Base-by-base conservation (phyloP, 2,113 vertebrate genomes). In the Bambusicola thoracicus region DNA sequence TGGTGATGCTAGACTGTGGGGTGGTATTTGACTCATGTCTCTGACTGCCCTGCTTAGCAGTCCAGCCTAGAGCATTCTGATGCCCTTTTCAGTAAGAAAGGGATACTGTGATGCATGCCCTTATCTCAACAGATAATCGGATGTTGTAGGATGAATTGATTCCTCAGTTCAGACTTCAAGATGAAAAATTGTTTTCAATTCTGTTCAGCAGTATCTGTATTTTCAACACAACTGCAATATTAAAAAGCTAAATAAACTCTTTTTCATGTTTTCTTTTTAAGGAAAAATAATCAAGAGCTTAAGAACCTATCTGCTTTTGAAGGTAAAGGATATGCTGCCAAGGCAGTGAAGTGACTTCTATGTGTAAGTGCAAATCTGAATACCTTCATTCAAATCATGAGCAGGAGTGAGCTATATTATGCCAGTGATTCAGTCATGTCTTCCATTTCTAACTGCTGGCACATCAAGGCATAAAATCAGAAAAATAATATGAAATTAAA, bases 171-270 rank as follows among this genome's bases (percentile, higher is more conserved):
- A 83, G 34, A 24, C 44, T 56, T 48, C 36, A 68, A 85, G 40
- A 85, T 85, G 75, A 85, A 80, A 48, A n/a, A 90, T 77, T 77
- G 24, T 74, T 94, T 76, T 87, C 67, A 38, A 20, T 80, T 41
- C 22, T 17, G 3, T 82, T 21, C 19, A 77, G 41, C 30, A 58
- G 36, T 83, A 70, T 10, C 44, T 56, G 6, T 59, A 48, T 77
- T 89, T 85, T 69, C 49, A 89, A 89, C 0, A 2, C 77, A 76
- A 29, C n/a, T 77, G 38, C 79, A 85, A n/a, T 44, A 49, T 10
- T 56, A 66, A 85, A 66, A 85, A 76, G 43, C 8, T 1, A 1
- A 51, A 51, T 3, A 29, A 72, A 80, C 11, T 3, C 8, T 48
- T 83, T 87, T 51, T 36, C 5, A 2, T 41, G 10, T 8, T 53